Evolutionary conservation across 37 sponge, comb jelly and placozoan genomes (phyloP).

Genomic region (Diacarnus erythraeanus): DNA sequence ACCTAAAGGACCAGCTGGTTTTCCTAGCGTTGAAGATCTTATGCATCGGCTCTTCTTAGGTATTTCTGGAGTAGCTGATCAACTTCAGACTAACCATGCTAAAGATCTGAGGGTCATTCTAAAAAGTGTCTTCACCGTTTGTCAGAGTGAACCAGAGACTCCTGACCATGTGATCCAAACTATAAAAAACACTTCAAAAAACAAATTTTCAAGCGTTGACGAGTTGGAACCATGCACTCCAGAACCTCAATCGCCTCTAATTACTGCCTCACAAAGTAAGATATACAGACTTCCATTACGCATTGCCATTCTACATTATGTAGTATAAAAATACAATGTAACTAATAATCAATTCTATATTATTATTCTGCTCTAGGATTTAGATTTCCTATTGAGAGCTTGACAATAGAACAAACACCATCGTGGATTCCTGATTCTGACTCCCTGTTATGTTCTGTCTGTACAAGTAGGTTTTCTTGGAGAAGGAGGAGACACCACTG

Average conservation of each 20-base stretch:
- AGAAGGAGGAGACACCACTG: constrained; percentile 76
- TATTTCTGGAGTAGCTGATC: constrained; percentile 83
- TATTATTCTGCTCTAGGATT: constrained; percentile 16
- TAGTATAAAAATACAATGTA: background rate
- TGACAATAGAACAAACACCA: background rate
- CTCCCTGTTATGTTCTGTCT: constrained; percentile 33
- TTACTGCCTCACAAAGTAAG: constrained; percentile 24
- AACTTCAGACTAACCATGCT: constrained; percentile 81
- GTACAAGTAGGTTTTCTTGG: constrained; percentile 61
- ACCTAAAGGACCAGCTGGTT: constrained; percentile 45
- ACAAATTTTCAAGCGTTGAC: background rate
- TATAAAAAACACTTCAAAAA: background rate
- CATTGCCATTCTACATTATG: background rate
- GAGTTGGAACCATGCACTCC: constrained; percentile 30
- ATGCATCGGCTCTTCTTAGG: constrained; percentile 79
- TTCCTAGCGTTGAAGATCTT: constrained; percentile 55
- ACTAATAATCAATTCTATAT: background rate
- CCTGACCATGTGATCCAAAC: background rate
- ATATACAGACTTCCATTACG: too few species aligned
- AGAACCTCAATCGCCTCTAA: constrained; percentile 30
- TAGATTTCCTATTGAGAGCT: background rate
- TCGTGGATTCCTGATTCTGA: constrained; percentile 59
- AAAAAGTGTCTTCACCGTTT: constrained; percentile 67
- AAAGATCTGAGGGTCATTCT: constrained; percentile 74
- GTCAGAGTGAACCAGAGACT: constrained; percentile 48